These are phyloP conservation scores for Phyllostomus hastatus DNA, from an alignment of 2,113 vertebrate species.

Conservation along the genomic window DNA sequence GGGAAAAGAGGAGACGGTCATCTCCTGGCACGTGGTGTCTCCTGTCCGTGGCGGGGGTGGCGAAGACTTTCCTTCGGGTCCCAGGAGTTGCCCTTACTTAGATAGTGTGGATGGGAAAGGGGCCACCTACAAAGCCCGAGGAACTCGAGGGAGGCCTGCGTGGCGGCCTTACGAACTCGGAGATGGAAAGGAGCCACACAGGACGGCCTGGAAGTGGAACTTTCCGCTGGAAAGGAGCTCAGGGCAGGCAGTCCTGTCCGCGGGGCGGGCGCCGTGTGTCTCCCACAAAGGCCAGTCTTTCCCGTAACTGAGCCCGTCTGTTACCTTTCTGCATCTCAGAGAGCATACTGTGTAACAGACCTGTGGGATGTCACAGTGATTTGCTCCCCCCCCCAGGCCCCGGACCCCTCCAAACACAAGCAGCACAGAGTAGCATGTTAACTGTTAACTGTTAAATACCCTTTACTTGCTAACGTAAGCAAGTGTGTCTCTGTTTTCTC, in stretches of 20 bases:
- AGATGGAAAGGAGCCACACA: not conserved
- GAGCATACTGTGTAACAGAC: no score
- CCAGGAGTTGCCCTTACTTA: not conserved
- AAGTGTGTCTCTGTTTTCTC: not conserved
- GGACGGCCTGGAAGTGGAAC: not conserved
- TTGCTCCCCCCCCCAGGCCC: accelerated
- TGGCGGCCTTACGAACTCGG: not conserved
- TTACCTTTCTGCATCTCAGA: not conserved
- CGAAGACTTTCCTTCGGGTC: not conserved
- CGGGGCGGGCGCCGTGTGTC: not conserved
- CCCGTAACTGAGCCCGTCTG: not conserved
- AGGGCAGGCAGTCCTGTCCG: not conserved
- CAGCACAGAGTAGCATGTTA: not conserved
- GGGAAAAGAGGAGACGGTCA: not conserved
- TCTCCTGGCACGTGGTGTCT: accelerated
- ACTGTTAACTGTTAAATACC: not conserved
- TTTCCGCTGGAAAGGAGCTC: not conserved
- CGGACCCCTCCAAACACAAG: not conserved
- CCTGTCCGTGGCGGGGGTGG: accelerated
- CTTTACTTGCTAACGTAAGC: not conserved
- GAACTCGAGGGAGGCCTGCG: not conserved
- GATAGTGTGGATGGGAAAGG: not conserved
- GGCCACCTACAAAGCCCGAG: not conserved
- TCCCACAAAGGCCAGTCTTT: not conserved
- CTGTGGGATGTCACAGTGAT: not conserved